Percentiles rank a stretch among this genome's conserved stretches.
Evolutionary conservation across 2,888 invertebrate genomes (phyloP).

Genomic region (Macaria liturata): DNA sequence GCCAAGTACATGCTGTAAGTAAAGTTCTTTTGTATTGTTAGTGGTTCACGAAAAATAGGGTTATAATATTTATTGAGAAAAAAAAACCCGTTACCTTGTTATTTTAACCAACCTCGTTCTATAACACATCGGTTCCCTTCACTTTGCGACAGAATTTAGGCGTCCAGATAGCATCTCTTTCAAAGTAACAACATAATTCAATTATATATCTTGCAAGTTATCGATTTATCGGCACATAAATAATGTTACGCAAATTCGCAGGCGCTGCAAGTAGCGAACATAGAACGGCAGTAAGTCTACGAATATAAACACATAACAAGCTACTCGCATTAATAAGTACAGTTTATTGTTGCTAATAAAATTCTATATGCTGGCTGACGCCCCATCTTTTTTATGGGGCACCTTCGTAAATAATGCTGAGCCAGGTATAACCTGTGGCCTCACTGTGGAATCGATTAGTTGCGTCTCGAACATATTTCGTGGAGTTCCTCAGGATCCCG

Average conservation of each 20-base stretch:
- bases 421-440: slow-evolving; percentile 57
- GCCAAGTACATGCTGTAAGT: too few relatives aligned
- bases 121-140: slow-evolving; percentile 30
- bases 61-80: too few relatives aligned
- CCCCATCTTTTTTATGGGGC: slow-evolving; percentile 53
- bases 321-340: slow-evolving; percentile 42
- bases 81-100: too few relatives aligned
- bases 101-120: slow-evolving; percentile 33
- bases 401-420: slow-evolving; percentile 58
- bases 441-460: slow-evolving; percentile 67
- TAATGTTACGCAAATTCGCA: slow-evolving; percentile 31
- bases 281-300: slow-evolving; percentile 34
- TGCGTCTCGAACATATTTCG: slow-evolving; percentile 62
- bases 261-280: slow-evolving; percentile 23
- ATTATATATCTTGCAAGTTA: slow-evolving; percentile 35
- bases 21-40: too few relatives aligned
- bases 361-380: slow-evolving; percentile 44
- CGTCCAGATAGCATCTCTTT: slow-evolving; percentile 33
- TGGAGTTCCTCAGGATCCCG: slow-evolving; percentile 61
- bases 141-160: slow-evolving; percentile 28
- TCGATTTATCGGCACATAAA: slow-evolving; percentile 34
- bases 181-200: slow-evolving; percentile 34
- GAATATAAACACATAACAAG: slow-evolving; percentile 29
- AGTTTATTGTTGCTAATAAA: slow-evolving; percentile 51
- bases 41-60: too few relatives aligned